phyloP scores from a whole-genome alignment of 1,140 invertebrate genomes.

The Drosophila chauvacae region DNA sequence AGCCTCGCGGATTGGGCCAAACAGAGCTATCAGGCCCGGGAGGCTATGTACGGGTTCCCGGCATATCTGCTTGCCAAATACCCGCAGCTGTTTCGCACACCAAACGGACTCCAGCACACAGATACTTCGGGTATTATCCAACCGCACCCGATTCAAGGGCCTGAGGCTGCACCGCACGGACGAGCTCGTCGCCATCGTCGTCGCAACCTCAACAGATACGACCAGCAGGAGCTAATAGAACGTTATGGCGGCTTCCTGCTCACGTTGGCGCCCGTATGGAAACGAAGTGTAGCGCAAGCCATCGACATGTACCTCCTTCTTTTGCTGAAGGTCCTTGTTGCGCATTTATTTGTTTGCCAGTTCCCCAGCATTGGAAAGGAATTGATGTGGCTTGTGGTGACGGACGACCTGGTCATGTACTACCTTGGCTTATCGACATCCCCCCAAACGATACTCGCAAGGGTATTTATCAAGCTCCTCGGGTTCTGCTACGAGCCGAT shows the following conservation, averaged over 20 bases:
- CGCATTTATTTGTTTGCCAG: constrained; percentile 91
- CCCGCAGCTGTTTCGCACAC: constrained; percentile 82
- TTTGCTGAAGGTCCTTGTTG: constrained; percentile 91
- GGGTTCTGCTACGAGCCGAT: constrained; percentile 79
- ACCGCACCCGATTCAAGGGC: not conserved
- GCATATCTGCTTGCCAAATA: constrained; percentile 86
- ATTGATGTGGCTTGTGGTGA: constrained; percentile 59
- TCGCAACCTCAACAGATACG: constrained; percentile 50
- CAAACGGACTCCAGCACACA: not conserved
- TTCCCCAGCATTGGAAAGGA: constrained; percentile 86
- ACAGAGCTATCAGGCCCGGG: constrained; percentile 86
- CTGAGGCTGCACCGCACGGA: no score
- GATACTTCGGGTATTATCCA: not conserved
- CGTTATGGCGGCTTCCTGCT: constrained; percentile 88
- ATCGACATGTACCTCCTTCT: constrained; percentile 94
- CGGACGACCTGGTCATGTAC: constrained; percentile 66
- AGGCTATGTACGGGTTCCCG: constrained; percentile 86
- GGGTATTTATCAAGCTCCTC: constrained; percentile 68
- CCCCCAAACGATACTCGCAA: constrained; percentile 67
- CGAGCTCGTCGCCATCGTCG: constrained; percentile 51
- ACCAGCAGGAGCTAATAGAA: constrained; percentile 61
- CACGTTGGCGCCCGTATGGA: constrained; percentile 93
- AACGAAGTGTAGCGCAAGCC: constrained; percentile 92
- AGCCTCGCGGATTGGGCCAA: constrained; percentile 85
- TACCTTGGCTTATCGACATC: constrained; percentile 67